phyloP scores from a whole-genome alignment of 2,797 vertebrate species.

The Anniella stebbinsi region DNA sequence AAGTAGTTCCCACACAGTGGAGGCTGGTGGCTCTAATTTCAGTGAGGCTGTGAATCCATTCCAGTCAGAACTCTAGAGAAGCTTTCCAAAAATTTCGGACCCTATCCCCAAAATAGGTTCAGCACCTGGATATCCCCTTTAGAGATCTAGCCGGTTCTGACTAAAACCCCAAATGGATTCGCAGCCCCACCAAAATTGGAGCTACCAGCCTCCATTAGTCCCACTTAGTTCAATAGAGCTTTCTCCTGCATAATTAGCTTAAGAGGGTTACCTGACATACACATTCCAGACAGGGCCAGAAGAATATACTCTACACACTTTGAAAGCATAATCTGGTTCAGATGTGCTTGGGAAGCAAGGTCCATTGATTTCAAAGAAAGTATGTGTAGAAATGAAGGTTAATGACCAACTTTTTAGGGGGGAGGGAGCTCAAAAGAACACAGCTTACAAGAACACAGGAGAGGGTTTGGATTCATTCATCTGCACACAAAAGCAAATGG shows the following conservation, averaged over 20 bases:
- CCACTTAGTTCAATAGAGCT: neutral
- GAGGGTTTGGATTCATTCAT: constrained; percentile 33
- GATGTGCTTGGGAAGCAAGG: neutral
- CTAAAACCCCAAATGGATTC: too few relatives aligned
- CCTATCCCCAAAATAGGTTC: too few relatives aligned
- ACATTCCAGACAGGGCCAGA: neutral
- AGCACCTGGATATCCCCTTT: too few relatives aligned
- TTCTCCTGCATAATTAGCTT: neutral
- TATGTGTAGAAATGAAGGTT: neutral
- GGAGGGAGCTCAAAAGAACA: neutral
- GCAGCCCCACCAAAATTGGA: too few relatives aligned
- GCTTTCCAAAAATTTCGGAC: too few relatives aligned
- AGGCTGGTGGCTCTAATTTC: too few relatives aligned
- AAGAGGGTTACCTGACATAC: neutral
- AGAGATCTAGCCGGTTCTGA: too few relatives aligned
- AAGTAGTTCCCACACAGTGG: neutral
- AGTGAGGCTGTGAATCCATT: too few relatives aligned
- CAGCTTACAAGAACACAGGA: constrained; percentile 4
- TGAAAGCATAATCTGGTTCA: too few relatives aligned
- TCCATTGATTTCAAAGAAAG: neutral
- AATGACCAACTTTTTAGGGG: neutral
- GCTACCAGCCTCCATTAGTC: too few relatives aligned
- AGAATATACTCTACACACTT: neutral
- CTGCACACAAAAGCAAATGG: constrained; percentile 35
- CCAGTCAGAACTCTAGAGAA: too few relatives aligned